Base-by-base conservation (phyloP, 2,113 vertebrate species). In the Urocynchramus pylzowi region DNA sequence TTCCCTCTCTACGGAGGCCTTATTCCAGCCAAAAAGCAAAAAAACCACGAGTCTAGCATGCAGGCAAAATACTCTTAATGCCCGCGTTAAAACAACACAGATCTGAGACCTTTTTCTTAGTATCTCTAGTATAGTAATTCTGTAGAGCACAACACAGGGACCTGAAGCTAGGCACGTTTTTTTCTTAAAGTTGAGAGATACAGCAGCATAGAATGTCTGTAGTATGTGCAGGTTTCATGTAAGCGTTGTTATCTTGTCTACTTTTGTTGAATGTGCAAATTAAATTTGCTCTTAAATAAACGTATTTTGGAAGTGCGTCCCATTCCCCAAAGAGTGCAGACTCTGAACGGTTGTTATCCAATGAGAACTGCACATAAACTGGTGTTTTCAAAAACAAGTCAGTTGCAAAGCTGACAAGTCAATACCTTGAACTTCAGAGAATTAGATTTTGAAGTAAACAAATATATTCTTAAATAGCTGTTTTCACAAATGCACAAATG, bases 131-230 rank as follows among this genome's bases (percentile, higher is more conserved):
- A 27, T 30, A 56, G 35, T 56, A 28, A 7, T 63, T 80, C n/a
- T 23, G 2, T 30, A 31, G n/a, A 53, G 45, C 10, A 31, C 37
- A 39, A 28, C 20, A 5, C 11, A 17, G 14, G 13, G 26, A 84
- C 13, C 30, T 67, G 12, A 39, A 89, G 41, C 24, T 16, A 4
- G 1, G 2, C 19, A 3, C 2, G 1, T 0, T 9, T 28, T 87
- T 47, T 74, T 37, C 16, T 42, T 47, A 3, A 79, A 83, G 56
- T 54, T 80, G 8, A 42, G 45, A 57, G 47, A 7, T 28, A 26
- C 5, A 37, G 22, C 26, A 23, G 13, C 7, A 17, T 65, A 39
- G 80, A 76, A 74, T 33, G 42, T n/a, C 39, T 35, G 4, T 18
- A 26, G 10, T 13, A 11, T 22, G 19, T 2, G 0, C 37, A 24